phyloP scores from a whole-genome alignment of 2,797 vertebrate genomes.

The Sebastolobus alascanus region DNA sequence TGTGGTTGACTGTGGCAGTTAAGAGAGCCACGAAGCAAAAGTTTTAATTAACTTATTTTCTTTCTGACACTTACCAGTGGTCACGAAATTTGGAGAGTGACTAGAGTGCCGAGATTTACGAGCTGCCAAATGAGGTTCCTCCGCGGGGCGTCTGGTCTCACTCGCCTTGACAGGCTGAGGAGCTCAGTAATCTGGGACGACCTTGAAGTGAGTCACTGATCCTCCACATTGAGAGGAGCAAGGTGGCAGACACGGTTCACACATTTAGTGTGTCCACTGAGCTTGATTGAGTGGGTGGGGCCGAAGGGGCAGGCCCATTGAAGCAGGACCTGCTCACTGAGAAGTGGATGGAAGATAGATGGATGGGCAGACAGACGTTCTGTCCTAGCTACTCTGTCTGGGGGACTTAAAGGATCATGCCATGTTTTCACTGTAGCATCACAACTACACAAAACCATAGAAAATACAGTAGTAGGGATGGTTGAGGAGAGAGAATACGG shows the following conservation, averaged over 20 bases:
- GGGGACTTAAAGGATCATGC: neutral
- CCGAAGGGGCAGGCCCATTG: constrained; percentile 5
- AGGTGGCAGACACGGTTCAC: constrained; percentile 54
- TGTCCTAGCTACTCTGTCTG: neutral
- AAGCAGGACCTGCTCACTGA: constrained; percentile 18
- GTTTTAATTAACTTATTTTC: constrained; percentile 17
- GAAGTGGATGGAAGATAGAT: constrained; percentile 9
- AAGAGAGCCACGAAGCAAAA: constrained; percentile 11
- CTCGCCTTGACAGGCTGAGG: constrained; percentile 44
- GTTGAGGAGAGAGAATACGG: neutral
- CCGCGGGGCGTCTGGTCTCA: constrained; percentile 38
- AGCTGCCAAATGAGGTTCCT: constrained; percentile 37
- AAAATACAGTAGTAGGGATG: neutral
- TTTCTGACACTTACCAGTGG: constrained; percentile 6
- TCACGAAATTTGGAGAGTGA: constrained; percentile 3
- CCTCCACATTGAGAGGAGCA: constrained; percentile 24
- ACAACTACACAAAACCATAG: neutral
- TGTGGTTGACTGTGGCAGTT: constrained; percentile 5
- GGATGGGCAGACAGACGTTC: constrained; percentile 1
- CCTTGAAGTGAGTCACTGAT: constrained; percentile 47
- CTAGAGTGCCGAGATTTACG: neutral
- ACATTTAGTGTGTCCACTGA: constrained; percentile 36
- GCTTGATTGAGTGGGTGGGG: constrained; percentile 37
- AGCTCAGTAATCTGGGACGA: constrained; percentile 49
- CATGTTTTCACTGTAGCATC: neutral